Evolutionary conservation across 2,888 invertebrate genomes (phyloP).

Genomic region (Leptopilina myrica): DNA sequence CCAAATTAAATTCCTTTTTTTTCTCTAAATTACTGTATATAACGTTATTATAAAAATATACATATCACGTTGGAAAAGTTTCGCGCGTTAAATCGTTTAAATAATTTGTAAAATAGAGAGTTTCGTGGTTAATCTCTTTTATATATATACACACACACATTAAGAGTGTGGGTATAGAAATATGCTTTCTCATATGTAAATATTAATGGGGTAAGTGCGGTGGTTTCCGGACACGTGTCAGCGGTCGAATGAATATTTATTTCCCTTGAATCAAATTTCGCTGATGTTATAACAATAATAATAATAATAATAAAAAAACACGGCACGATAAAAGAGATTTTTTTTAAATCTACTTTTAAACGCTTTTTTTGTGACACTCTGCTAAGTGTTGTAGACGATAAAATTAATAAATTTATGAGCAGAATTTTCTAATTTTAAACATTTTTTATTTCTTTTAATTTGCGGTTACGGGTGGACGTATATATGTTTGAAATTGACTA

Average conservation of each 20-base stretch:
- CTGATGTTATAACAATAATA: background rate
- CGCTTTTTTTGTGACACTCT: background rate
- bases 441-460: no score
- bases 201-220: constrained; percentile 9
- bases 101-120: background rate
- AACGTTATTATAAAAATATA: no score
- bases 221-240: constrained; percentile 17
- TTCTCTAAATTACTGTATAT: no score
- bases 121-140: background rate
- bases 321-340: background rate
- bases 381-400: background rate
- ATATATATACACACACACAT: background rate
- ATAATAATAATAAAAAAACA: background rate
- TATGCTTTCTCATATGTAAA: constrained; percentile 14
- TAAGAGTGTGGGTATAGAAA: background rate
- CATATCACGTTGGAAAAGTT: background rate
- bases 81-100: background rate
- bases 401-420: constrained; percentile 3
- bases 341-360: background rate
- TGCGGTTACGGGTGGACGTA: no score
- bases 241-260: constrained; percentile 15
- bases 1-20: no score
- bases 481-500: no score
- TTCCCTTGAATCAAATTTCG: background rate
- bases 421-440: no score